Conservation (phyloP, 64 coral and sea anemone genomes). For the Porites australiensis region DNA sequence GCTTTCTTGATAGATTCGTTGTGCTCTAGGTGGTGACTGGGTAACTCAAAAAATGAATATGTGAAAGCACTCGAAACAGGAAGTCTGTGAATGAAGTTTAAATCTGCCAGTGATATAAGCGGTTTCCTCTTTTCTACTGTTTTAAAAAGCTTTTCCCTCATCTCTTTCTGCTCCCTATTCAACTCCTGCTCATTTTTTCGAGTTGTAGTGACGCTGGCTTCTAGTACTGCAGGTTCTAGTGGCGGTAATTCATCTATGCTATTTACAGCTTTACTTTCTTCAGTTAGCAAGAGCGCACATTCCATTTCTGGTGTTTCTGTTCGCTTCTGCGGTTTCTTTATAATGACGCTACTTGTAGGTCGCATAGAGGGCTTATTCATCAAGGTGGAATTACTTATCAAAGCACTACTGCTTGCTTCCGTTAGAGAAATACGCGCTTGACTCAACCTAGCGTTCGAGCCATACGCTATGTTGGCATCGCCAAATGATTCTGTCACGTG, state of each 20-base stretch:
- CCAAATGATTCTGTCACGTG: slow-evolving; percentile 42
- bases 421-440: neutral
- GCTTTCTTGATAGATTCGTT: slow-evolving; percentile 71
- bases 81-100: slow-evolving; percentile 70
- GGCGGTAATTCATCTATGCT: neutral
- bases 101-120: slow-evolving; percentile 27
- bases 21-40: slow-evolving; percentile 61
- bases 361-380: neutral
- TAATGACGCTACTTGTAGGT: neutral
- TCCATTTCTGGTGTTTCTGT: neutral
- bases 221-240: neutral
- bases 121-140: slow-evolving; percentile 13
- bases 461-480: slow-evolving; percentile 17
- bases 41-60: slow-evolving; percentile 81
- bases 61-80: slow-evolving; percentile 85
- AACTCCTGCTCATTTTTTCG: neutral
- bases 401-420: neutral
- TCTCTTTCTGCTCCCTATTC: neutral
- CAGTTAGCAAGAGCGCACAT: too few relatives aligned
- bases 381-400: neutral
- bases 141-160: neutral
- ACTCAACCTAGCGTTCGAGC: neutral
- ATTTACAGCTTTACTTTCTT: neutral
- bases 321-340: neutral
- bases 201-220: neutral